Evolutionary conservation across 2,888 invertebrate genomes (phyloP).

Genomic region (Nasonovia ribisnigri): DNA sequence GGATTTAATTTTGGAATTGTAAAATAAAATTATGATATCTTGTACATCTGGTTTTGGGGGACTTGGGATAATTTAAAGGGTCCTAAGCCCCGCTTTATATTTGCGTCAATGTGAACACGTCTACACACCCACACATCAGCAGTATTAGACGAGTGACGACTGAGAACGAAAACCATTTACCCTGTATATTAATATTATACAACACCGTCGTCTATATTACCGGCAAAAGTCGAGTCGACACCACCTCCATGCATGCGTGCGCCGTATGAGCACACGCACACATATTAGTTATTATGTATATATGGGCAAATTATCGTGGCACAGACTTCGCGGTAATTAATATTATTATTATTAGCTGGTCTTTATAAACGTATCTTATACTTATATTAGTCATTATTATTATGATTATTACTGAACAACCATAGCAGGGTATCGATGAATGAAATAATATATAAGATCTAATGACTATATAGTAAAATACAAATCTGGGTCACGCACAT

Average conservation of each 20-base stretch:
- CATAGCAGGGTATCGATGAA: neutral
- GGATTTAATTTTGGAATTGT: neutral
- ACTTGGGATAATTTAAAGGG: neutral
- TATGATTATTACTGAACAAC: neutral
- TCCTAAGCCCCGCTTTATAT: neutral
- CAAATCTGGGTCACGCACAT: constrained; percentile 20
- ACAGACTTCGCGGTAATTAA: neutral
- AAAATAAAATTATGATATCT: neutral
- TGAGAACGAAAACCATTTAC: neutral
- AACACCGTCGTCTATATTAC: neutral
- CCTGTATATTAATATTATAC: neutral
- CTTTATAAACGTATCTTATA: neutral
- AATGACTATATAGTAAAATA: constrained; percentile 11
- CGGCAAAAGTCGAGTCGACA: neutral
- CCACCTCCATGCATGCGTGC: neutral
- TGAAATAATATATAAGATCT: neutral
- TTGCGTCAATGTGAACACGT: neutral
- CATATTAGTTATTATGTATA: constrained; percentile 1
- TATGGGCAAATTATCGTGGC: neutral
- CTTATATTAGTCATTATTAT: neutral
- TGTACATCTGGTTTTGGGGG: neutral
- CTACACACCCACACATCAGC: neutral
- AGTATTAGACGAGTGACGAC: neutral
- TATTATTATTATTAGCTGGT: neutral
- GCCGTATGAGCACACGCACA: neutral